These are phyloP conservation scores for Euleptes europaea DNA, from an alignment of 2,113 vertebrate genomes.

Conservation along the genomic window DNA sequence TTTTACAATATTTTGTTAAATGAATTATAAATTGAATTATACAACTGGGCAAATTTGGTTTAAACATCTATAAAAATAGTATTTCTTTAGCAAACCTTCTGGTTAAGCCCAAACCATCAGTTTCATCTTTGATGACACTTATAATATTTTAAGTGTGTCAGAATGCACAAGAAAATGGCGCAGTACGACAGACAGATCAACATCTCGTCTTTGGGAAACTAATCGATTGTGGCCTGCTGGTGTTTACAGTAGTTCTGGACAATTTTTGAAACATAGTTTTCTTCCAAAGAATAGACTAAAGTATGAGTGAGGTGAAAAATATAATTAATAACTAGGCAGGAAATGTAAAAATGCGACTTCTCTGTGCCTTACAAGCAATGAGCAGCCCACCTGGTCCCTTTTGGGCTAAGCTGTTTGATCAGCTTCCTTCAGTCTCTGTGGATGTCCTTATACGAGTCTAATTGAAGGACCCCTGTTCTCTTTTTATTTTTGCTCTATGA, in stretches of 20 bases:
- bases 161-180: neutral
- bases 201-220: neutral
- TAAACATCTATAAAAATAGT: neutral
- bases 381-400: slow-evolving; percentile 81
- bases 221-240: neutral
- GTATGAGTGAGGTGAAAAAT: slow-evolving; percentile 46
- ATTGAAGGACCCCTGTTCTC: slow-evolving; percentile 85
- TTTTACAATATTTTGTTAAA: neutral
- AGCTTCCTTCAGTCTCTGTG: slow-evolving; percentile 78
- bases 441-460: slow-evolving; percentile 82
- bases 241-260: slow-evolving; percentile 15
- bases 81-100: neutral
- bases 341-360: slow-evolving; percentile 64
- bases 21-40: neutral
- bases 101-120: neutral
- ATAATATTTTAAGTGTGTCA: neutral
- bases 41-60: neutral
- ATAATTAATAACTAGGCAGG: slow-evolving; percentile 71
- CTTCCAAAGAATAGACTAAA: slow-evolving; percentile 53
- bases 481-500: slow-evolving; percentile 84
- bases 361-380: slow-evolving; percentile 69
- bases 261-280: slow-evolving; percentile 46
- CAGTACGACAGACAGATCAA: neutral
- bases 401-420: slow-evolving; percentile 84
- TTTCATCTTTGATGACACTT: neutral